Evolutionary conservation across 2,113 vertebrate genomes (phyloP).

Genomic region (Martes martes): DNA sequence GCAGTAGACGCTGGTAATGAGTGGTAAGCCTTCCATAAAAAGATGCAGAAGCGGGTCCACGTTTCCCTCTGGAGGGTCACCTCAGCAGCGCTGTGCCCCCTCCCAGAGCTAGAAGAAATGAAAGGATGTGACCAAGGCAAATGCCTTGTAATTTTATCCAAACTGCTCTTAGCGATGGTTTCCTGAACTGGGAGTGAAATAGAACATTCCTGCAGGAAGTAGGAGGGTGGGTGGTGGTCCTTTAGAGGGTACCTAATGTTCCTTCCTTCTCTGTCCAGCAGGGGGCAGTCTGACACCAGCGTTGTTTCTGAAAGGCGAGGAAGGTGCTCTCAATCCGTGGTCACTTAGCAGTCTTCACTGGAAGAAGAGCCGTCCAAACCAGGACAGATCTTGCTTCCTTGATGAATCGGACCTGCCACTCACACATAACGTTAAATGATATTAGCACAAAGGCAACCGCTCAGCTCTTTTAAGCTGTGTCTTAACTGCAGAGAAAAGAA

Average conservation of each 20-base stretch:
- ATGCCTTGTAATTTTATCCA: neutral
- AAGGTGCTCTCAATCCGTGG: neutral
- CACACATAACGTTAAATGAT: conserved; percentile 72
- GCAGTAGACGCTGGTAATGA: neutral
- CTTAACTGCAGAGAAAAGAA: conserved; percentile 70
- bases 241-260: neutral
- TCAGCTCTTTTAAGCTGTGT: conserved; percentile 70
- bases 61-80: neutral
- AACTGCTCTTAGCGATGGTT: neutral
- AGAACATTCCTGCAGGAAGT: neutral
- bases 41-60: neutral
- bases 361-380: conserved; percentile 69
- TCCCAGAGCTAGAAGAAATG: neutral
- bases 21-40: neutral
- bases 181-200: neutral
- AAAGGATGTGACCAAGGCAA: neutral
- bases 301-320: neutral
- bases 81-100: neutral
- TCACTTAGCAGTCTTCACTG: conserved; percentile 59
- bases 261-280: conserved; percentile 67
- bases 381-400: conserved; percentile 68
- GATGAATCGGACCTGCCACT: conserved; percentile 78
- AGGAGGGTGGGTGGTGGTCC: neutral
- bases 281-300: conserved; percentile 79
- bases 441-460: conserved; percentile 73